These are phyloP conservation scores for Chloroceryle amazona DNA, from an alignment of 2,797 vertebrate genomes.

Conservation along the genomic window DNA sequence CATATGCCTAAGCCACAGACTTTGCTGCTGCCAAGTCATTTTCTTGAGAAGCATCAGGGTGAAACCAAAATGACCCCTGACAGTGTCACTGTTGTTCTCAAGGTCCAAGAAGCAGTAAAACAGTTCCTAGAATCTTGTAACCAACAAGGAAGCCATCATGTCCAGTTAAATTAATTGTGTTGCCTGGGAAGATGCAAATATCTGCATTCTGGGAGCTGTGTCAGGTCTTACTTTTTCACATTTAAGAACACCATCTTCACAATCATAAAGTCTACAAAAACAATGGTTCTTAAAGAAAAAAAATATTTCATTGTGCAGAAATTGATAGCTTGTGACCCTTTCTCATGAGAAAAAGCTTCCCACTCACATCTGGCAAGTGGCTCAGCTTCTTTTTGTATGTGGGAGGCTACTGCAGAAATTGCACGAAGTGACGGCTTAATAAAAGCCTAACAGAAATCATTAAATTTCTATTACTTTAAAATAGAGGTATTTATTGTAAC, in stretches of 20 bases:
- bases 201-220: background rate
- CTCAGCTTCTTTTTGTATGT: slow-evolving; percentile 44
- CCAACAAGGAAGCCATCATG: background rate
- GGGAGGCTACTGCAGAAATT: slow-evolving; percentile 48
- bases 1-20: background rate
- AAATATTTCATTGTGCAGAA: background rate
- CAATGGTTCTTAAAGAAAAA: background rate
- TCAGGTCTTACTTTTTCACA: background rate
- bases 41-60: background rate
- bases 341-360: slow-evolving; percentile 46
- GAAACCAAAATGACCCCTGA: background rate
- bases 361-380: slow-evolving; percentile 42
- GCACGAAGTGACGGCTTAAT: slow-evolving; percentile 33
- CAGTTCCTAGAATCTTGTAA: background rate
- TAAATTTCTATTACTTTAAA: slow-evolving; percentile 41
- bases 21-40: background rate
- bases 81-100: background rate
- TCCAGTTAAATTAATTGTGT: background rate
- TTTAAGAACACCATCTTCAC: background rate
- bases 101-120: background rate
- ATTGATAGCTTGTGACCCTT: background rate
- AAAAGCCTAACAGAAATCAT: slow-evolving; percentile 3
- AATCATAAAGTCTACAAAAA: background rate
- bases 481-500: slow-evolving; percentile 28
- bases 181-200: background rate